These are phyloP conservation scores for Drosophila mayaguana DNA, from an alignment of 2,888 invertebrate genomes.

Conservation along the genomic window DNA sequence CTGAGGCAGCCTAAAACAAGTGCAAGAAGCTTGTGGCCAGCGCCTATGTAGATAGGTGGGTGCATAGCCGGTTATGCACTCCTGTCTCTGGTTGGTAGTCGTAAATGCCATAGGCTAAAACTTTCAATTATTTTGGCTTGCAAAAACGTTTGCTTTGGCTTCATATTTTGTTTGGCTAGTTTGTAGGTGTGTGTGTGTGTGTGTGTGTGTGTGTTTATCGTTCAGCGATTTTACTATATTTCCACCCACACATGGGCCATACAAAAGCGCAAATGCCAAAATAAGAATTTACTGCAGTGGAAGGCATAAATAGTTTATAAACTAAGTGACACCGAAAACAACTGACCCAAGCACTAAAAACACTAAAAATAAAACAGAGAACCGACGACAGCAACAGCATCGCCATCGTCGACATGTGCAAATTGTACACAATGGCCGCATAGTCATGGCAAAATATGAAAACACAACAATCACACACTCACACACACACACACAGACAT, in stretches of 20 bases:
- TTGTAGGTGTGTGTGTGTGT: slow-evolving; percentile 9
- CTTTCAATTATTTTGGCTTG: slow-evolving; percentile 56
- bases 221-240: slow-evolving; percentile 60
- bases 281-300: slow-evolving; percentile 76
- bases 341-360: slow-evolving; percentile 75
- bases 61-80: slow-evolving; percentile 12
- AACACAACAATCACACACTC: slow-evolving; percentile 25
- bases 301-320: slow-evolving; percentile 77
- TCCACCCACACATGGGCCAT: slow-evolving; percentile 40
- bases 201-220: slow-evolving; percentile 45
- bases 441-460: slow-evolving; percentile 42
- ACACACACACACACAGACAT: slow-evolving; percentile 17
- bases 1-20: slow-evolving; percentile 25
- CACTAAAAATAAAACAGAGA: slow-evolving; percentile 62
- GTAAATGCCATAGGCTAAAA: slow-evolving; percentile 31
- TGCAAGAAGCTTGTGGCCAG: slow-evolving; percentile 28
- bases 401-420: slow-evolving; percentile 51
- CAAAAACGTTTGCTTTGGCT: slow-evolving; percentile 43
- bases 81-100: slow-evolving; percentile 22
- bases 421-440: slow-evolving; percentile 56
- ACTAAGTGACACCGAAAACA: slow-evolving; percentile 76
- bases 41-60: neutral
- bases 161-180: slow-evolving; percentile 16
- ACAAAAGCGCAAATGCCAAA: slow-evolving; percentile 66
- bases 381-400: slow-evolving; percentile 52